Percentiles rank a stretch among this genome's conserved stretches.
Conservation (phyloP, 2,113 vertebrate species). For the Embiotoca jacksoni region DNA sequence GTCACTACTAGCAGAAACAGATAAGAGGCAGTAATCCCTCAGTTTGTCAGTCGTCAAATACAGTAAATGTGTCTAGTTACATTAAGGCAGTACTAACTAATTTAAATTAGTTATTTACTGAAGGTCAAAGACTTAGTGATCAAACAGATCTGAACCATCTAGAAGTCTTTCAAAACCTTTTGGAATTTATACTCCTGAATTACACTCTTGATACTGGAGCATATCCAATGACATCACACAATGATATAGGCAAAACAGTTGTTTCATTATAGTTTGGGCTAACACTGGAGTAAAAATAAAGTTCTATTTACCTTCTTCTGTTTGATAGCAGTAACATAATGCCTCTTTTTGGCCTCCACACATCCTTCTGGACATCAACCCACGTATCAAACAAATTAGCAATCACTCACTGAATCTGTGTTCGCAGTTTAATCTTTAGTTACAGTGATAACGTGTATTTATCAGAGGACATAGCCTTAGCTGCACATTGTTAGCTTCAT, state of each 20-base stretch:
- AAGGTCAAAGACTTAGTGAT: background rate
- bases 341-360: slow-evolving; percentile 19
- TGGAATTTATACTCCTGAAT: slow-evolving; percentile 5
- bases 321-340: slow-evolving; percentile 8
- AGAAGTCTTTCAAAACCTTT: background rate
- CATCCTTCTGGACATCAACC: background rate
- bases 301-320: slow-evolving; percentile 3
- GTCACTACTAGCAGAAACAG: background rate
- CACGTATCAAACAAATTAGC: background rate
- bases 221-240: too few species aligned
- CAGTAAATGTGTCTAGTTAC: too few species aligned
- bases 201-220: background rate
- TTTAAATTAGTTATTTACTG: background rate
- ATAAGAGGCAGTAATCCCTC: background rate
- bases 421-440: background rate
- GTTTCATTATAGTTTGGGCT: background rate
- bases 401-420: background rate
- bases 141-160: slow-evolving; percentile 7
- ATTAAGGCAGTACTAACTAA: background rate
- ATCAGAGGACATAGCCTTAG: too few species aligned
- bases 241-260: too few species aligned
- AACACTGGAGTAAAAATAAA: slow-evolving; percentile 6
- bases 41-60: background rate
- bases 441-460: background rate
- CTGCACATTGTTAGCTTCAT: background rate